Evolutionary conservation across 2,888 invertebrate species (phyloP).

Genomic region (Nymphalis polychloros): DNA sequence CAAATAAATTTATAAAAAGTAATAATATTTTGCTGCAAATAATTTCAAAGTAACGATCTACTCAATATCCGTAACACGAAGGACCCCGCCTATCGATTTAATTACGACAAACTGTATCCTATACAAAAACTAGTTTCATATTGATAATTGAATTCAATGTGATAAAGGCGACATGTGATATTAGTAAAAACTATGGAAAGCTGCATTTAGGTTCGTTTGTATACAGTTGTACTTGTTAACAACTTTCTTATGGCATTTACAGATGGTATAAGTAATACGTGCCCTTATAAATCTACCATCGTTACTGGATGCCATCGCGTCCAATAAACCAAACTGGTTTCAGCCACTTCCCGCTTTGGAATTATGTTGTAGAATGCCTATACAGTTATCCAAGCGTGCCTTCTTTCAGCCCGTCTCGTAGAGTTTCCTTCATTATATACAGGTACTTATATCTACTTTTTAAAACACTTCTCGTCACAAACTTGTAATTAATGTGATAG

Average conservation of each 20-base stretch:
- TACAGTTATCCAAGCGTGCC: slow-evolving; percentile 62
- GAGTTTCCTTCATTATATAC: slow-evolving; percentile 33
- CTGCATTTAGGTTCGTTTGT: slow-evolving; percentile 53
- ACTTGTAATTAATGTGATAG: neutral
- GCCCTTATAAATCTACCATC: slow-evolving; percentile 69
- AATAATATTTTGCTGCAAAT: neutral
- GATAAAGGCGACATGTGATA: slow-evolving; percentile 48
- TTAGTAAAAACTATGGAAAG: slow-evolving; percentile 65
- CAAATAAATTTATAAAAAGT: neutral
- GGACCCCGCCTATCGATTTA: slow-evolving; percentile 24
- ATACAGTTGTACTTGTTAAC: slow-evolving; percentile 43
- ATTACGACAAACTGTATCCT: slow-evolving; percentile 34
- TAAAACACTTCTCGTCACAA: neutral
- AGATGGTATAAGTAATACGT: slow-evolving; percentile 45
- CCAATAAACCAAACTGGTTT: slow-evolving; percentile 72
- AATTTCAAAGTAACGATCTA: neutral
- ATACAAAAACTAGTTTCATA: slow-evolving; percentile 51
- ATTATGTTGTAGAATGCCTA: slow-evolving; percentile 70
- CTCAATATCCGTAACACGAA: slow-evolving; percentile 20
- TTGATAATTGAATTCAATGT: slow-evolving; percentile 49
- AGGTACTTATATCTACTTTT: neutral
- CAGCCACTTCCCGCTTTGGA: slow-evolving; percentile 68
- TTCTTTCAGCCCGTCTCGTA: slow-evolving; percentile 37
- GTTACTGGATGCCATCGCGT: slow-evolving; percentile 67
- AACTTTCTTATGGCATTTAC: slow-evolving; percentile 41